These are phyloP conservation scores for Allobates femoralis DNA, from an alignment of 2,797 vertebrate genomes.

Conservation along the genomic window DNA sequence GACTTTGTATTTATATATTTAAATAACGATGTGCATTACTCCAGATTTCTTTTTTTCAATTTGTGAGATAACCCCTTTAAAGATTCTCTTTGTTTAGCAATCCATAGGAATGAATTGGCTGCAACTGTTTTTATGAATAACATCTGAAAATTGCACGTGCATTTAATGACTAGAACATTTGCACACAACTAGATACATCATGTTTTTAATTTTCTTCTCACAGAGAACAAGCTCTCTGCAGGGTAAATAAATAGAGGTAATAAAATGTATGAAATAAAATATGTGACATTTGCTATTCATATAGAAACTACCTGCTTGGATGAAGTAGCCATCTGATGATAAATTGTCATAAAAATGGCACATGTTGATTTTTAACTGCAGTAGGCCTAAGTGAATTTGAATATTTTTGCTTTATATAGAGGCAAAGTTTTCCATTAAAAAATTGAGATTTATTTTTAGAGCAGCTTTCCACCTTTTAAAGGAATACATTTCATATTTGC, in stretches of 20 bases:
- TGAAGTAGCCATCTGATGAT: constrained; percentile 1
- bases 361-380: constrained; percentile 33
- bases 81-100: not conserved
- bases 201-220: constrained; percentile 33
- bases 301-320: constrained; percentile 40
- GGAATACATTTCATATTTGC: not conserved
- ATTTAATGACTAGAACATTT: constrained; percentile 14
- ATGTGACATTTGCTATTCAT: constrained; percentile 24
- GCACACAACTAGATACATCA: constrained; percentile 19
- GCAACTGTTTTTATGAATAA: constrained; percentile 12
- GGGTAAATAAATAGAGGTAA: not conserved
- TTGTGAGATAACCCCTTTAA: too few relatives aligned
- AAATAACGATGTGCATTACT: too few relatives aligned
- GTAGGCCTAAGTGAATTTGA: constrained; percentile 15
- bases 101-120: not conserved
- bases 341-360: constrained; percentile 32
- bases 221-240: constrained; percentile 26
- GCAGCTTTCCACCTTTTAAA: not conserved
- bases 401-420: constrained; percentile 1
- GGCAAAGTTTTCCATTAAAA: not conserved
- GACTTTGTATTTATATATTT: too few relatives aligned
- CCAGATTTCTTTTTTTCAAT: not conserved
- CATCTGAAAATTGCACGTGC: not conserved
- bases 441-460: not conserved
- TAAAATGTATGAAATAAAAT: constrained; percentile 41